Percentiles rank a stretch among this genome's conserved stretches.
These are phyloP conservation scores for Erpobdella octoculata DNA, from an alignment of 2,888 invertebrate species.

Conservation along the genomic window DNA sequence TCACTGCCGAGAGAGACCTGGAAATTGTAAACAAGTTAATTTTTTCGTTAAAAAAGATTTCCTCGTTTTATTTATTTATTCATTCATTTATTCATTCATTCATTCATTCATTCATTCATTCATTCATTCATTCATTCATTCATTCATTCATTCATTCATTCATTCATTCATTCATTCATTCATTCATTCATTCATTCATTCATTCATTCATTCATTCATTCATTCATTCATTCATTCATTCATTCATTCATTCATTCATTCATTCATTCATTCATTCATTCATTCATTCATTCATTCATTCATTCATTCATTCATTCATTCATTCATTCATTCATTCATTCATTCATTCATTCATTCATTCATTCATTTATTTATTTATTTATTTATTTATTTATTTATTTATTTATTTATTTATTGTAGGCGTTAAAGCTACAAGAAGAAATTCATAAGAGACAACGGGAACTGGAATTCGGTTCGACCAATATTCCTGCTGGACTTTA, in stretches of 20 bases:
- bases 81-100: too few species aligned
- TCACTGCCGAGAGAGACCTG: background rate
- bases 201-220: conserved; percentile 21
- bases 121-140: too few species aligned
- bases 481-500: background rate
- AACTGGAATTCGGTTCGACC: conserved; percentile 14
- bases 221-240: conserved; percentile 23
- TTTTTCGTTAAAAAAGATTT: too few species aligned
- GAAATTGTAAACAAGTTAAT: conserved; percentile 22
- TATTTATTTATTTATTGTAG: background rate
- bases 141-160: too few species aligned
- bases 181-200: conserved; percentile 12
- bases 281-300: conserved; percentile 22
- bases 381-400: background rate
- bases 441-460: conserved; percentile 2
- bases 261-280: conserved; percentile 19
- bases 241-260: conserved; percentile 23
- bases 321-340: background rate
- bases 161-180: conserved; percentile 6
- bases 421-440: conserved; percentile 21
- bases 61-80: too few species aligned
- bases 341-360: background rate
- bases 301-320: conserved; percentile 16
- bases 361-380: too few species aligned
- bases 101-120: too few species aligned